Evolutionary conservation across 2,113 vertebrate species (phyloP), one percentile per base, ranked within the genome.

Genomic region (Sorex fumeus): DNA sequence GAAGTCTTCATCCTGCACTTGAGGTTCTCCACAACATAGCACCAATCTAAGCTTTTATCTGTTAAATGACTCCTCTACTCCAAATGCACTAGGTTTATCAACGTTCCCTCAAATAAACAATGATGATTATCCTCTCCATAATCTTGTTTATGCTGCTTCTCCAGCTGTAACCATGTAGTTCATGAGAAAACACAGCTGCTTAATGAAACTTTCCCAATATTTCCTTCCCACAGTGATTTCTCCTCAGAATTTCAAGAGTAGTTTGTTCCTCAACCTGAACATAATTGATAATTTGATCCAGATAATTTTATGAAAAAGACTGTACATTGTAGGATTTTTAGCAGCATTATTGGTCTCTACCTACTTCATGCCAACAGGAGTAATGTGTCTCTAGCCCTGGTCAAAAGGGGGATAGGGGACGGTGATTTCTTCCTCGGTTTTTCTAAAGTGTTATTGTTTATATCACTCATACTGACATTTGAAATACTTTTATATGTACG

Each of bases 11-110:
- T 27, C 12, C 53, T 88, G 91, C 53, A 83, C 94, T 91, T 92
- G 93, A 94, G 88, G 93, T 84, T 95, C 83, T 95, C 94, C 90
- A 88, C 75, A 93, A 72, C 28, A 90, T 1, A 8, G 25, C 53
- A 88, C 40, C 28, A 3, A 43, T 45, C 50, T 82, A 64, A 93
- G 32, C 85, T 34, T 40, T 64, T 25, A 32, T 27, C 66, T 69
- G 76, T 72, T 47, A 80, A 45, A 36, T 80, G 88, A 95, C 50
- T 30, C 45, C 64, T 67, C 66, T 9, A 30, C 32, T 69, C 82
- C 15, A n/a, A 2, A 30, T 62, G 86, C n/a, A 66, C 16, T 25
- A 19, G 53, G 70, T 76, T 95, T 93, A 88, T 86, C 57, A 40
- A n/a, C 83, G 53, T 60, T 88, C 71, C 19, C 2, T 16, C 69